phyloP scores from a whole-genome alignment of 1,140 invertebrate genomes.

The Zaprionus tsacasi region DNA sequence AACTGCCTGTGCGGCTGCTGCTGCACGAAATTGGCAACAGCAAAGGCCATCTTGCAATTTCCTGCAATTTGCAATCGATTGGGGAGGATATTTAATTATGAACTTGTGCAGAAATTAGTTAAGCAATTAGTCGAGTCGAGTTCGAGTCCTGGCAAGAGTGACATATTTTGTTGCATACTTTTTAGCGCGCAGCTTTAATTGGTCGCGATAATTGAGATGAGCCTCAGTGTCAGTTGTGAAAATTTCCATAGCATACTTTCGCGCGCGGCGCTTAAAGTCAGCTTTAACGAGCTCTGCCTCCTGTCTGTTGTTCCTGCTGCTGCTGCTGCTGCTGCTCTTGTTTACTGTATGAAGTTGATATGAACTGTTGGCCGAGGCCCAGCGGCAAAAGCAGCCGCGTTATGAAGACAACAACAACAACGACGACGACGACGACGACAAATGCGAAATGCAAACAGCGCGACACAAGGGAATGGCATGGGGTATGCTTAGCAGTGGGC shows the following conservation, averaged over 20 bases:
- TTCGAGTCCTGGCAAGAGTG: too few relatives aligned
- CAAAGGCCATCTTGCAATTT: neutral
- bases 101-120: too few relatives aligned
- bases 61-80: constrained; percentile 1
- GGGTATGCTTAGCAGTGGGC: neutral
- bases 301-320: neutral
- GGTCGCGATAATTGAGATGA: constrained; percentile 5
- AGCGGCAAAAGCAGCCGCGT: constrained; percentile 51
- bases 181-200: constrained; percentile 12
- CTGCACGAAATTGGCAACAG: neutral
- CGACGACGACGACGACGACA: constrained; percentile 9
- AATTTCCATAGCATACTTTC: constrained; percentile 3
- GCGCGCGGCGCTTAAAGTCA: constrained; percentile 3
- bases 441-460: constrained; percentile 76
- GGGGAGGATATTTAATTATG: neutral
- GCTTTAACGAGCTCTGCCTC: constrained; percentile 1
- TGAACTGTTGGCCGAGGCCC: constrained; percentile 39
- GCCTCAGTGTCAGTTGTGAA: neutral
- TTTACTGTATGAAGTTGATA: constrained; percentile 35
- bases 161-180: neutral
- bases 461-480: neutral
- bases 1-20: neutral
- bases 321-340: constrained; percentile 35
- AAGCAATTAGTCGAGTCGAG: too few relatives aligned
- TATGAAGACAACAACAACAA: constrained; percentile 61